Conservation (phyloP, 2,888 invertebrate species). For the Ryuthela nishihirai region DNA sequence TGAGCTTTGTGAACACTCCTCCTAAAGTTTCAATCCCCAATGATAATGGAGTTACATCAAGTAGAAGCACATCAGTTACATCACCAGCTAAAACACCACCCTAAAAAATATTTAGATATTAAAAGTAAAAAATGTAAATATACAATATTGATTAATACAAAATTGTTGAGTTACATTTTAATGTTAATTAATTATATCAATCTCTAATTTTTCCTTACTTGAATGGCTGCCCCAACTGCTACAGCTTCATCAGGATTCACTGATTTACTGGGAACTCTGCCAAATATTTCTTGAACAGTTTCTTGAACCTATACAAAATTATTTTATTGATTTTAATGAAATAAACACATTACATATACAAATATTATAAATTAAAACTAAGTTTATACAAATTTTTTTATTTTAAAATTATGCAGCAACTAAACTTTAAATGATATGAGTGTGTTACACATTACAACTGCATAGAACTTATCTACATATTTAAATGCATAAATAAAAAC, state of each 20-base stretch:
- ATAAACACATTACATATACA: no score
- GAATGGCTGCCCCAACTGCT: slow-evolving; percentile 97
- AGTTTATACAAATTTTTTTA: not conserved
- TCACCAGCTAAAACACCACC: slow-evolving; percentile 92
- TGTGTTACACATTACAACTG: no score
- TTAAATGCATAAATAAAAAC: no score
- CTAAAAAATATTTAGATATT: no score
- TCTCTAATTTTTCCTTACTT: no score
- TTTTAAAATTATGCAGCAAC: not conserved
- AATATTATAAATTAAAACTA: not conserved
- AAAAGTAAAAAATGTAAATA: no score
- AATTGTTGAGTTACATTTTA: no score
- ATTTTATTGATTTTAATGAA: no score
- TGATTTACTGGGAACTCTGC: slow-evolving; percentile 84
- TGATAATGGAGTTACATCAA: slow-evolving; percentile 97
- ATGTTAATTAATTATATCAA: no score
- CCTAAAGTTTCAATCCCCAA: slow-evolving; percentile 97
- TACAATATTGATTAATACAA: no score
- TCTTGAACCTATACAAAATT: slow-evolving; percentile 58
- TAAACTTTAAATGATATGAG: no score
- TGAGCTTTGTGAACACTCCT: slow-evolving; percentile 89
- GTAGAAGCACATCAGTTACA: slow-evolving; percentile 92
- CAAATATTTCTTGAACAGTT: slow-evolving; percentile 90
- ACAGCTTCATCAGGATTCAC: slow-evolving; percentile 99
- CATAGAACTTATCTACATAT: no score